Evolutionary conservation across 2,888 invertebrate species (phyloP).

Genomic region (Habroteleia sp.): DNA sequence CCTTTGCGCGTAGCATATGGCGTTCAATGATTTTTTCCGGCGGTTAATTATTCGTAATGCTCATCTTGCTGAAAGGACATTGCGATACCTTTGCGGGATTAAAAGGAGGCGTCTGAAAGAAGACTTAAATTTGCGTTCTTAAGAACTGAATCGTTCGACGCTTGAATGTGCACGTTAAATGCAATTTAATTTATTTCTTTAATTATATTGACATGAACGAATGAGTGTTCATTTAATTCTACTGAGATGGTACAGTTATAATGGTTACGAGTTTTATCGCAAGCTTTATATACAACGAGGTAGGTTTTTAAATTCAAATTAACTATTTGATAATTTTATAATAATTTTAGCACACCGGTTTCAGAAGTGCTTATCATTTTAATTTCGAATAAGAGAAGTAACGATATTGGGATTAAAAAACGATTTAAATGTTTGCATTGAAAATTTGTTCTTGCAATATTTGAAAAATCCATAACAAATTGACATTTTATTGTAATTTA

Average conservation of each 20-base stretch:
- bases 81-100: constrained; percentile 40
- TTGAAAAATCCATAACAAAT: too few relatives aligned
- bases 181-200: constrained; percentile 50
- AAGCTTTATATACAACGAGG: constrained; percentile 20
- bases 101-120: constrained; percentile 17
- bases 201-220: constrained; percentile 38
- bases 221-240: constrained; percentile 27
- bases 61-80: constrained; percentile 69
- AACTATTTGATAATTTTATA: constrained; percentile 24
- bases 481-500: too few relatives aligned
- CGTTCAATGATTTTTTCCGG: constrained; percentile 75
- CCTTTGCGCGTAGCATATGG: constrained; percentile 77
- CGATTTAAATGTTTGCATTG: too few relatives aligned
- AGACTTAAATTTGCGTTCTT: constrained; percentile 14
- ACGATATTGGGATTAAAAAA: not conserved
- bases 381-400: constrained; percentile 1
- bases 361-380: constrained; percentile 1
- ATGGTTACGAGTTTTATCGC: constrained; percentile 31
- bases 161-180: constrained; percentile 28
- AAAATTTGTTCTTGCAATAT: too few relatives aligned
- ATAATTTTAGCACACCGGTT: constrained; percentile 4
- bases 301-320: constrained; percentile 36
- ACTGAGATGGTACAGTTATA: constrained; percentile 21
- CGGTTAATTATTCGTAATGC: constrained; percentile 76
- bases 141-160: constrained; percentile 3